Evolutionary conservation across 2,113 vertebrate species (phyloP).

Genomic region (Apistogramma diplotaenia): DNA sequence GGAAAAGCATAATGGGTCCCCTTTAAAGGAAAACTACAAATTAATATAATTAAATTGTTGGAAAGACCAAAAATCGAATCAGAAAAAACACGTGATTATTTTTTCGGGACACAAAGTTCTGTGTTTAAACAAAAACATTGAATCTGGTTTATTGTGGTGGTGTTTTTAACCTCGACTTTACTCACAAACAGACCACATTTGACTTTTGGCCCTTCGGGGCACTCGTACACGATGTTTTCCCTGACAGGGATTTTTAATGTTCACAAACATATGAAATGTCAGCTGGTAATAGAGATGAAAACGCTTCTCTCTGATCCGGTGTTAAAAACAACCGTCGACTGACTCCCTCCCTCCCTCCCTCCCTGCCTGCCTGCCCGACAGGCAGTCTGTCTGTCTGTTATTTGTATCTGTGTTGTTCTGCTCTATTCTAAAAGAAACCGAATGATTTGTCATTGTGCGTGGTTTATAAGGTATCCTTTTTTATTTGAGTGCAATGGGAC

Average conservation of each 20-base stretch:
- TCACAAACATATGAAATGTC: slow-evolving; percentile 42
- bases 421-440: slow-evolving; percentile 82
- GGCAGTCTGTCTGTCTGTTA: slow-evolving; percentile 62
- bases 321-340: slow-evolving; percentile 46
- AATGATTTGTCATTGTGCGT: slow-evolving; percentile 85
- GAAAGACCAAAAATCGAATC: slow-evolving; percentile 30
- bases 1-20: background rate
- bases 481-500: slow-evolving; percentile 78
- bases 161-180: slow-evolving; percentile 64
- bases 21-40: background rate
- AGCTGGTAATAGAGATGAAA: background rate
- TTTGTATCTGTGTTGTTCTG: slow-evolving; percentile 88
- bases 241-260: slow-evolving; percentile 37
- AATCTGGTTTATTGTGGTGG: slow-evolving; percentile 80
- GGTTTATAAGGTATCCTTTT: slow-evolving; percentile 68
- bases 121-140: slow-evolving; percentile 59
- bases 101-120: slow-evolving; percentile 38
- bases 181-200: slow-evolving; percentile 12
- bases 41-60: background rate
- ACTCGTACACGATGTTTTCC: background rate
- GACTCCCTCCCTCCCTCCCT: slow-evolving; percentile 67
- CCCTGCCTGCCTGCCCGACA: slow-evolving; percentile 55
- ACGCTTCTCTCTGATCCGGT: slow-evolving; percentile 24
- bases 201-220: slow-evolving; percentile 21
- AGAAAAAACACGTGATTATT: background rate